These are phyloP conservation scores for Cheilosia urbana DNA, from an alignment of 2,888 invertebrate species.

Conservation along the genomic window DNA sequence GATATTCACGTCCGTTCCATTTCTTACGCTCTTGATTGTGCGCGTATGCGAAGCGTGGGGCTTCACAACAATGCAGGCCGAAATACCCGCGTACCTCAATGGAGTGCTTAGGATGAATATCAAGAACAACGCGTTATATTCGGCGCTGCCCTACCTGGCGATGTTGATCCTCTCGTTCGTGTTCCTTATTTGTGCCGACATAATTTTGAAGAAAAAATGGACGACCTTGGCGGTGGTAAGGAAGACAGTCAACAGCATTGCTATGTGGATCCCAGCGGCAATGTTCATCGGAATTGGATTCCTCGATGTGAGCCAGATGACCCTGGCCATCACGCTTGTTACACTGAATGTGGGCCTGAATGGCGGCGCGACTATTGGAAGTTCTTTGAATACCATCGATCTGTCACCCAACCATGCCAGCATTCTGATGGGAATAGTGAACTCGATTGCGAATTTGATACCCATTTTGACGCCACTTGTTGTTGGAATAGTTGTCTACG, in stretches of 20 bases:
- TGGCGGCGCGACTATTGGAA: constrained; percentile 83
- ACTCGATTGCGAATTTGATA: constrained; percentile 86
- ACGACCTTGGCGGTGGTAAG: constrained; percentile 79
- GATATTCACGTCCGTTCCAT: constrained; percentile 88
- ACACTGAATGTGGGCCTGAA: constrained; percentile 84
- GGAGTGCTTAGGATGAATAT: constrained; percentile 86
- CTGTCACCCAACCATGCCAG: constrained; percentile 87
- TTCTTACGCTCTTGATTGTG: constrained; percentile 85
- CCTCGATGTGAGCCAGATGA: constrained; percentile 80
- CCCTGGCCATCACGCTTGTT: constrained; percentile 84
- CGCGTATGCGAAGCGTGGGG: constrained; percentile 88
- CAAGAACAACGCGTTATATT: constrained; percentile 83
- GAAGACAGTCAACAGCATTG: constrained; percentile 76
- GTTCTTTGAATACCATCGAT: constrained; percentile 85
- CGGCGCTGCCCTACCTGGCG: constrained; percentile 84
- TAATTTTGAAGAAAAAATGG: constrained; percentile 51
- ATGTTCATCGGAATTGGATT: constrained; percentile 84
- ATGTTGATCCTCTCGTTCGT: constrained; percentile 46
- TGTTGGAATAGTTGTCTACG: constrained; percentile 84
- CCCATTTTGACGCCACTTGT: constrained; percentile 86
- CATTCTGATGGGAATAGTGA: constrained; percentile 87
- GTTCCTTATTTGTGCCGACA: constrained; percentile 47
- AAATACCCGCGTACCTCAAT: constrained; percentile 87
- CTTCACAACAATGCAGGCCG: constrained; percentile 87
- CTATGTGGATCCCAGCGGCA: constrained; percentile 84